Evolutionary conservation across 1,140 invertebrate species (phyloP).

Genomic region (Danaus plexippus): DNA sequence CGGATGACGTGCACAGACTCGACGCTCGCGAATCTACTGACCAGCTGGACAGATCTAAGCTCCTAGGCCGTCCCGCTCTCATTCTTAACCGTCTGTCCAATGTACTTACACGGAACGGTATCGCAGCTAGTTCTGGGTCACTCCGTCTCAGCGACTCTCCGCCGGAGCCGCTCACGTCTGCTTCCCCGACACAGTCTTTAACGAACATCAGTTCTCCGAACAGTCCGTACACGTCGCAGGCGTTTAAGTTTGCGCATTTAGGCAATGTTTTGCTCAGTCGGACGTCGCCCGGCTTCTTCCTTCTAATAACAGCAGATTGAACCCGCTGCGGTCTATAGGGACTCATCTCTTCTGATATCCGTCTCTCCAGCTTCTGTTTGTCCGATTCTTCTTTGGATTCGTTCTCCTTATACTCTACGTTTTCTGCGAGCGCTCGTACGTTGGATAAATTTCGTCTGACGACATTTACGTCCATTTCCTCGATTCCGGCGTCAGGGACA

Average conservation of each 20-base stretch:
- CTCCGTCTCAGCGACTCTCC: constrained; percentile 82
- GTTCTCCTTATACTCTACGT: constrained; percentile 55
- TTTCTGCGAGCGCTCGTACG: constrained; percentile 52
- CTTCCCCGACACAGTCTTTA: constrained; percentile 88
- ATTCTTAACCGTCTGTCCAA: constrained; percentile 83
- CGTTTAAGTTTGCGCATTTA: constrained; percentile 74
- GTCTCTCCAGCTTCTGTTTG: constrained; percentile 73
- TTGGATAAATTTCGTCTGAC: constrained; percentile 61
- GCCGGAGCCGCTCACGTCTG: constrained; percentile 78
- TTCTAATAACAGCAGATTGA: constrained; percentile 65
- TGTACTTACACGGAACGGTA: constrained; percentile 85
- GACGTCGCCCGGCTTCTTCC: constrained; percentile 78
- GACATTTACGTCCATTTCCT: constrained; percentile 71
- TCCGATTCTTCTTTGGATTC: constrained; percentile 45
- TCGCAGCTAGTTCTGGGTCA: constrained; percentile 86
- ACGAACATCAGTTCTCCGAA: constrained; percentile 93
- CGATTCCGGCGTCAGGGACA: constrained; percentile 81
- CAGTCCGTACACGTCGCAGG: constrained; percentile 89
- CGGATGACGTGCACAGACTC: constrained; percentile 84
- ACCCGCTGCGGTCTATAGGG: constrained; percentile 79
- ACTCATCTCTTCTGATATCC: constrained; percentile 78
- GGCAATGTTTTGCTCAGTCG: constrained; percentile 85
- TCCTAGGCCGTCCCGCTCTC: constrained; percentile 84
- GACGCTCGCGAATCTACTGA: constrained; percentile 89
- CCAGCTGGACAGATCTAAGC: constrained; percentile 88